Evolutionary conservation across 2,797 vertebrate genomes (phyloP), one percentile per base, ranked within the genome.

Genomic region (Hypotaenidia philippensis): DNA sequence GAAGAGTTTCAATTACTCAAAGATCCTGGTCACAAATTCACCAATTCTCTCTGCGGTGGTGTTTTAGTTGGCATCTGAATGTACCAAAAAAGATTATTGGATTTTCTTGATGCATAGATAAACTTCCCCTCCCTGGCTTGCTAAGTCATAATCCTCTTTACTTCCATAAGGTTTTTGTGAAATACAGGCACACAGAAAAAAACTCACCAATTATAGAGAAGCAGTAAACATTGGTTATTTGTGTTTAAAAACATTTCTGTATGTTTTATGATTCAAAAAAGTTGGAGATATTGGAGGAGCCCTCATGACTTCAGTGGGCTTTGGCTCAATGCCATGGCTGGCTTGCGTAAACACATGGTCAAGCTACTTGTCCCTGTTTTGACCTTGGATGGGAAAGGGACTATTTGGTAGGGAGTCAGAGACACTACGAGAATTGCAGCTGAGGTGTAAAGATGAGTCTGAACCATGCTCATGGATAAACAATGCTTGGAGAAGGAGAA

Each of bases 211-310:
- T 23, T 22, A 4, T 13, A 72, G 31, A 83, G 70, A 76, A 79
- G 72, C 7, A 52, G 47, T 55, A 78, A 88, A 44, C 5, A 61
- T 49, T 32, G 15, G 22, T 78, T 60, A 79, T 90, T 72, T 69
- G 19, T 74, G n/a, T 82, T 91, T 76, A 56, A 94, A 86, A 87
- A 63, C 6, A 82, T 63, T 79, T 59, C 41, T 64, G 14, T 34
- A 9, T 60, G 40, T 14, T 89, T 86, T 82, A 63, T 64, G 75
- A 64, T 77, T 68, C 21, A 83, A 25, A 76, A 82, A 57, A 34
- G 12, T 66, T 77, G 31, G 44, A 89, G 56, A 44, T 26, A 12
- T 25, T 91, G 83, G 56, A 92, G 56, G 89, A 93, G 15, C 12
- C 60, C 36, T 79, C 12, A 17, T 27, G 47, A 61, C 44, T 95